These are phyloP conservation scores for Parasteatoda lunata DNA, from an alignment of 2,888 invertebrate genomes.

Conservation along the genomic window DNA sequence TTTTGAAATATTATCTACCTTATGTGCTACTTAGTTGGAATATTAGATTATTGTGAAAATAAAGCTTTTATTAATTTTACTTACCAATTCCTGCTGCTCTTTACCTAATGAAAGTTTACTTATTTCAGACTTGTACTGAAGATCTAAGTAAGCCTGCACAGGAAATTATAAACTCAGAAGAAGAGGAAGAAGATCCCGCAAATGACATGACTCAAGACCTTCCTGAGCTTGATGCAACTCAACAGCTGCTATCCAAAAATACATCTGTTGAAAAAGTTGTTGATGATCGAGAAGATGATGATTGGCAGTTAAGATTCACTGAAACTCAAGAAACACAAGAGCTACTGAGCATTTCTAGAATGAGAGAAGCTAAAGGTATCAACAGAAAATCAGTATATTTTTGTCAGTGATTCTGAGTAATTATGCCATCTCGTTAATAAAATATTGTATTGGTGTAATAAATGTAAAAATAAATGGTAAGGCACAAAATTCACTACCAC, in stretches of 20 bases:
- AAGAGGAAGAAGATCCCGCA: slow-evolving; percentile 6
- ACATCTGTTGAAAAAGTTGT: not conserved
- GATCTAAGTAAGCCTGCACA: not conserved
- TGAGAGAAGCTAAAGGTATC: slow-evolving; percentile 17
- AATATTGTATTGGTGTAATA: no score
- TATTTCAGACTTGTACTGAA: slow-evolving; percentile 31
- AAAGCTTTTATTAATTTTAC: not conserved
- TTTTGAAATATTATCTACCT: no score
- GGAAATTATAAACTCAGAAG: not conserved
- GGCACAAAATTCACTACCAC: no score
- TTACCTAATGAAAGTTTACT: not conserved
- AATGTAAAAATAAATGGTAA: no score
- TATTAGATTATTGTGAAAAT: no score
- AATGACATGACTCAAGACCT: slow-evolving; percentile 60
- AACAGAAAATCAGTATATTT: no score
- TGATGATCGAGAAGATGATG: slow-evolving; percentile 34
- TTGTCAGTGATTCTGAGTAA: no score
- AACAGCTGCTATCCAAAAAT: slow-evolving; percentile 26
- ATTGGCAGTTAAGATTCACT: slow-evolving; percentile 52
- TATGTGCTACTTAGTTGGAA: no score
- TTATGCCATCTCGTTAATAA: no score
- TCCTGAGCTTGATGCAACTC: slow-evolving; percentile 42
- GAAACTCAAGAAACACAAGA: slow-evolving; percentile 60
- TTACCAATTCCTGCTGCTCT: not conserved
- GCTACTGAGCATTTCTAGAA: slow-evolving; percentile 11